These are phyloP conservation scores for Hydropsyche tenuis DNA, from an alignment of 1,140 invertebrate genomes.

Conservation along the genomic window DNA sequence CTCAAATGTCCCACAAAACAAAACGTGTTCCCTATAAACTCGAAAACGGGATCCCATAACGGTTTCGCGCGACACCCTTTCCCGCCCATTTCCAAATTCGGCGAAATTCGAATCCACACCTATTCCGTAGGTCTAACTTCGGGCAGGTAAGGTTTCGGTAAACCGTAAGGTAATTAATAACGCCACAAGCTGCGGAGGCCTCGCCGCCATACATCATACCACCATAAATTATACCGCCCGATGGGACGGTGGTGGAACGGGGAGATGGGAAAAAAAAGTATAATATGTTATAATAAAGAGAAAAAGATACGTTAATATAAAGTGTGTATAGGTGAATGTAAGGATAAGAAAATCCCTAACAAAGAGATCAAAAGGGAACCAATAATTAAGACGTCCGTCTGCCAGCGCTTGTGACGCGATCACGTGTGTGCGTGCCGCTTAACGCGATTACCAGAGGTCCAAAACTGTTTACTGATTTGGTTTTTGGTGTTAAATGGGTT, in stretches of 20 bases:
- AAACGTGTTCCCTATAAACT: no score
- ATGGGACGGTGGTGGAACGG: not conserved
- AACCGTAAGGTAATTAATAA: constrained; percentile 32
- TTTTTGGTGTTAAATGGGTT: no score
- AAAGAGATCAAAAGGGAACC: constrained; percentile 49
- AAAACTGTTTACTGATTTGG: not conserved
- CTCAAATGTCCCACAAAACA: no score
- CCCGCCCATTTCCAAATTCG: no score
- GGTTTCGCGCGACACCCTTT: no score
- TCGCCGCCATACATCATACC: constrained; percentile 35
- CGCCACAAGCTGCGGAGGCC: constrained; percentile 37
- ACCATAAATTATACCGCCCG: constrained; percentile 37
- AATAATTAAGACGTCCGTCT: constrained; percentile 49
- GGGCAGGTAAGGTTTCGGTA: constrained; percentile 13
- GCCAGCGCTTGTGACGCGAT: constrained; percentile 30
- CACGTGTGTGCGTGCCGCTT: constrained; percentile 30
- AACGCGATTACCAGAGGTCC: not conserved
- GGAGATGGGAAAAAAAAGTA: constrained; percentile 26
- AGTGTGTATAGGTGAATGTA: not conserved
- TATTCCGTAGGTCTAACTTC: no score
- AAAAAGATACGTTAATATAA: constrained; percentile 3
- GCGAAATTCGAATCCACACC: no score
- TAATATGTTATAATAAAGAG: constrained; percentile 4
- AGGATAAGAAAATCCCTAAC: constrained; percentile 44
- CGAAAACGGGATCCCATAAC: no score